Base-by-base conservation (phyloP, 1,140 invertebrate species). In the Drosophila truncata region DNA sequence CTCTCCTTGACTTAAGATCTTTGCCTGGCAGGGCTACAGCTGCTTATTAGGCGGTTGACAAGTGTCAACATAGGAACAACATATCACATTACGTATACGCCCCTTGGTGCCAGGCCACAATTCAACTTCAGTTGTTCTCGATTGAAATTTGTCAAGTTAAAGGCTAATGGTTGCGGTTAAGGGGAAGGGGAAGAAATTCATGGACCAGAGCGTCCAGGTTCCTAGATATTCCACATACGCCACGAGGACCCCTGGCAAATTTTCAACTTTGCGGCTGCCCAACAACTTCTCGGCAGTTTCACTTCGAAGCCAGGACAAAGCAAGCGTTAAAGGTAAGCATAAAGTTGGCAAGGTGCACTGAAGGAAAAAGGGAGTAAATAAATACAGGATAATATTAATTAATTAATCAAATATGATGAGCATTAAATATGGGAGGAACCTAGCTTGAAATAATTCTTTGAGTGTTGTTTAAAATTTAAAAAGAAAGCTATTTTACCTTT, bases 41-140 rank as follows among this genome's bases (percentile, higher is more conserved):
- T 49, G 55, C 80, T 82, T 79, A 78, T 82, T 82, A 82, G 66
- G 54, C 73, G 57, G 11, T 59, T 59, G 47, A 72, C 46, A 78
- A 73, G 61, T 78, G 73, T 72, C 80, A 82, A 72, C 52, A 41
- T 18, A 41, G 35, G 20, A 66, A 50, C 66, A 57, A 71, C 66
- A 49, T 29, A 33, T 49, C 47, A 55, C 5, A 35, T 55, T 67
- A 33, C 64, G 67, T 39, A 69, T 58, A 57, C 74, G 65, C 50
- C 62, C 47, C 54, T 0, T 16, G 64, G 27, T 31, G 27, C 33
- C 18, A 11, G 18, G 52, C 41, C 62, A 44, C 65, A 57, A 57
- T 55, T 71, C 67, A 70, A 46, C 29, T 70, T 42, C 20, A 31
- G 33, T 71, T 70, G 39, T 57, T 57, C 66, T 10, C 31, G 35